These are phyloP conservation scores for Rotaria magnacalcarata DNA, from an alignment of 2,888 invertebrate species.

Conservation along the genomic window DNA sequence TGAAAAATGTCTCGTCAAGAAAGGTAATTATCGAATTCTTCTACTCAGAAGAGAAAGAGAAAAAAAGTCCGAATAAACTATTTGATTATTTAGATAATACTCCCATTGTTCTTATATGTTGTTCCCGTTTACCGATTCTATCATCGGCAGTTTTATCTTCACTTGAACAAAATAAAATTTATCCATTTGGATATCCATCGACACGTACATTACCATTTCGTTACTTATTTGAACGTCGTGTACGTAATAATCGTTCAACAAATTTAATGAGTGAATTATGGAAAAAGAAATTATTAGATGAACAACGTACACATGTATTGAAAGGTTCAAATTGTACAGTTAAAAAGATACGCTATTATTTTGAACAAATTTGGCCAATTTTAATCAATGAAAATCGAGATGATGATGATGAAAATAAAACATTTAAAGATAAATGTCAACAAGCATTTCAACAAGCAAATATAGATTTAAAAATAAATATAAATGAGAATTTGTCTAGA, in stretches of 20 bases:
- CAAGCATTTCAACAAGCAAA: constrained; percentile 33
- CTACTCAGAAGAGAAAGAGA: no score
- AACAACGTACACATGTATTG: constrained; percentile 7
- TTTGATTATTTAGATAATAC: background rate
- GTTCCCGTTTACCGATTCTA: constrained; percentile 20
- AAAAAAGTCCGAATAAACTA: no score
- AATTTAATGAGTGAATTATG: constrained; percentile 24
- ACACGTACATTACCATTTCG: constrained; percentile 32
- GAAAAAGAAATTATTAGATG: constrained; percentile 31
- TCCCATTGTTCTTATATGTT: background rate
- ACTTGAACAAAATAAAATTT: background rate
- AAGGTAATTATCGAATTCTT: background rate
- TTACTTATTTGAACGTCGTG: constrained; percentile 25
- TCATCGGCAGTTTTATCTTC: background rate
- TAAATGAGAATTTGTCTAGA: background rate
- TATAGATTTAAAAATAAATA: background rate
- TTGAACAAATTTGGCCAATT: constrained; percentile 1
- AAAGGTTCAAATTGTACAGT: constrained; percentile 19
- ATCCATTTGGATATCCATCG: background rate
- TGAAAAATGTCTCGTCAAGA: background rate
- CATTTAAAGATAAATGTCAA: constrained; percentile 9
- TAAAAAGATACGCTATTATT: background rate
- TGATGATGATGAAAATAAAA: constrained; percentile 26
- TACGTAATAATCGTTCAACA: constrained; percentile 30
- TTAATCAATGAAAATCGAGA: background rate